Evolutionary conservation across 2,113 vertebrate genomes (phyloP).

Genomic region (Apistogramma diplotaenia): DNA sequence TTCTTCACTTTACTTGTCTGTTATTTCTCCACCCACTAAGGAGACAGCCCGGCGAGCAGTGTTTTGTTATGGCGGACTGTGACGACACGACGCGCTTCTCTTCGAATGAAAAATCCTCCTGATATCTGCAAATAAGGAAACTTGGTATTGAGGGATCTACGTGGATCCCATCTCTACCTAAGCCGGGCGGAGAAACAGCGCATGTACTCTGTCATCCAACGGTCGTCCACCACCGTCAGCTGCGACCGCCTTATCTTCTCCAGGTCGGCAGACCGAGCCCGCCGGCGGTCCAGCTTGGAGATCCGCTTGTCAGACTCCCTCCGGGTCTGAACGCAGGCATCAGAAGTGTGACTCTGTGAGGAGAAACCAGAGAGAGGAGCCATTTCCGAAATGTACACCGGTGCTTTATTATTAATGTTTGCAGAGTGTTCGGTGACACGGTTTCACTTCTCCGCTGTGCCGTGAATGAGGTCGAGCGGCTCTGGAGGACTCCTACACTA

Average conservation of each 20-base stretch:
- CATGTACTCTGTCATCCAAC: constrained; percentile 96
- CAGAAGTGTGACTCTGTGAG: constrained; percentile 81
- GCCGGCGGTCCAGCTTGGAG: constrained; percentile 71
- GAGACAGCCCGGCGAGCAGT: not conserved
- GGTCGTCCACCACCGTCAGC: constrained; percentile 79
- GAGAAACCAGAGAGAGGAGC: constrained; percentile 26
- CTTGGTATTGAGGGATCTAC: not conserved
- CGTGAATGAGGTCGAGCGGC: not conserved
- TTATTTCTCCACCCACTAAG: not conserved
- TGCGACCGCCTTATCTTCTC: constrained; percentile 73
- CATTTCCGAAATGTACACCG: constrained; percentile 12
- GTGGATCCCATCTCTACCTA: constrained; percentile 59
- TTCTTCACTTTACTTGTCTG: not conserved
- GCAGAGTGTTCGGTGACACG: constrained; percentile 36
- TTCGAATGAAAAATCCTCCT: not conserved
- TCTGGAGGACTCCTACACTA: not conserved
- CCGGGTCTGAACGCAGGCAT: constrained; percentile 82
- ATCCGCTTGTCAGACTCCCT: constrained; percentile 79
- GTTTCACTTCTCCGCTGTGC: constrained; percentile 28
- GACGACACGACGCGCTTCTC: not conserved
- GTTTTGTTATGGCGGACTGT: not conserved
- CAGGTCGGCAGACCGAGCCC: constrained; percentile 82
- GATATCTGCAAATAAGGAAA: not conserved
- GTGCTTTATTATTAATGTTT: constrained; percentile 61
- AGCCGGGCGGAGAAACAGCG: constrained; percentile 89